Percentiles rank a stretch among this genome's conserved stretches.
These are phyloP conservation scores for Drosophila athabasca DNA, from an alignment of 1,140 invertebrate species.

Conservation along the genomic window DNA sequence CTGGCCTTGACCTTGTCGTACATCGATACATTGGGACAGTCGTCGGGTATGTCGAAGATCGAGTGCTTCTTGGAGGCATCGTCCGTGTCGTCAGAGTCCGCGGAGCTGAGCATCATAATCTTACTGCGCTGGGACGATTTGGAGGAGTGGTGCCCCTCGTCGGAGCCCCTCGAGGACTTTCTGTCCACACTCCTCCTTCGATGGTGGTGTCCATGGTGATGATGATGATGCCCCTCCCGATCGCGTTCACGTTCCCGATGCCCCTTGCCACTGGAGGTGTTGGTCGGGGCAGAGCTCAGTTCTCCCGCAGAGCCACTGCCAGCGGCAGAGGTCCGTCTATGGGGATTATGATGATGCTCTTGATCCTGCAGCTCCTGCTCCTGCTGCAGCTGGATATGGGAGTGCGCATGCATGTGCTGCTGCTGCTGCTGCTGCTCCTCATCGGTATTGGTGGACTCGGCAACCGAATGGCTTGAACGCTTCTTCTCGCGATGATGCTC, in stretches of 20 bases:
- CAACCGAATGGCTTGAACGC: conserved; percentile 59
- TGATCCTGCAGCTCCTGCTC: conserved; percentile 34
- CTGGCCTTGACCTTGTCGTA: conserved; percentile 99
- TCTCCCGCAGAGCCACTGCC: conserved; percentile 60
- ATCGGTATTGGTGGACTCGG: conserved; percentile 73
- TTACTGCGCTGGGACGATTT: conserved; percentile 59
- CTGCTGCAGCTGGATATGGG: no score
- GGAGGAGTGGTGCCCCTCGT: conserved; percentile 54
- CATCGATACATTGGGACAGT: conserved; percentile 98
- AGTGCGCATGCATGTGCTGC: conserved; percentile 16
- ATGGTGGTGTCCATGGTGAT: conserved; percentile 57
- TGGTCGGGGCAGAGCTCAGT: conserved; percentile 52
- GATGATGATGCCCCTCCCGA: conserved; percentile 6
- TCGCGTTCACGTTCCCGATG: conserved; percentile 15
- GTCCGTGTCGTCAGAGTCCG: conserved; percentile 88
- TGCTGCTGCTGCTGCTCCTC: conserved; percentile 56
- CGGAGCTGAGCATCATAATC: conserved; percentile 73
- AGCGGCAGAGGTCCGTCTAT: conserved; percentile 61
- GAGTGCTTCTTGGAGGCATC: conserved; percentile 93
- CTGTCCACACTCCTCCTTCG: conserved; percentile 66
- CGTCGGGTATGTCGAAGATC: conserved; percentile 95
- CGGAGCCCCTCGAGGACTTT: conserved; percentile 56
- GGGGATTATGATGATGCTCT: conserved; percentile 60
- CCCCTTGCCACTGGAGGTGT: conserved; percentile 50
- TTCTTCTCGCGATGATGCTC: conserved; percentile 81